Conservation (phyloP, 2,888 invertebrate species). For the Mayetiola destructor region DNA sequence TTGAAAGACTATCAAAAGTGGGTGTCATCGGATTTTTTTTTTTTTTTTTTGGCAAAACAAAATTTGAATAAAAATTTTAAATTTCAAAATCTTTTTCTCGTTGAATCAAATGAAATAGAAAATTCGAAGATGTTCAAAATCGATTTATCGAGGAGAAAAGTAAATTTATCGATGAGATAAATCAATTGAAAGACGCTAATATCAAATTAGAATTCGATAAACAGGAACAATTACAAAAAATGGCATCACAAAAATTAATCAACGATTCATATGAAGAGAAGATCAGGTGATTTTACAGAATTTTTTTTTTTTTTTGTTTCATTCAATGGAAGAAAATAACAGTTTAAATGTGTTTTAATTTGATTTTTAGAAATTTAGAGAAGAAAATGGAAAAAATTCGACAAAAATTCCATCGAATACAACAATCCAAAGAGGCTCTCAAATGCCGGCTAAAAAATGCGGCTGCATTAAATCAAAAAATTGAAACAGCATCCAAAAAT, state of each 20-base stretch:
- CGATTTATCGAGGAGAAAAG: conserved; percentile 55
- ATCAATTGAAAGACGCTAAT: conserved; percentile 17
- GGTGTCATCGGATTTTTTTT: too few relatives aligned
- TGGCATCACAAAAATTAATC: conserved; percentile 23
- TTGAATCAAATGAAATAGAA: conserved; percentile 37
- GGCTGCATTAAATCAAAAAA: conserved; percentile 30
- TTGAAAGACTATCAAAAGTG: conserved; percentile 60
- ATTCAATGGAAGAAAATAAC: not conserved
- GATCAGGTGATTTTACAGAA: conserved; percentile 17
- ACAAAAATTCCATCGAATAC: conserved; percentile 26
- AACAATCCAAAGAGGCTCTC: conserved; percentile 29
- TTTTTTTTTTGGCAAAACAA: not conserved
- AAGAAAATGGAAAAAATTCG: conserved; percentile 23
- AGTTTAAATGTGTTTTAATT: not conserved
- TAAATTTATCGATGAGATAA: conserved; percentile 36
- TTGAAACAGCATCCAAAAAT: conserved; percentile 22
- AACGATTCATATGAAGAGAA: conserved; percentile 21
- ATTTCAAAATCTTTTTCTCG: too few relatives aligned
- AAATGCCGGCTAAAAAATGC: conserved; percentile 31
- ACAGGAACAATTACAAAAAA: conserved; percentile 18
- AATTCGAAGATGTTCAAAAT: conserved; percentile 58
- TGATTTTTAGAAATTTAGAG: conserved; percentile 18
- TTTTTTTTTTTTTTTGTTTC: conserved; percentile 1
- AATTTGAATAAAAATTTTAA: not conserved
- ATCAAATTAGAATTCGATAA: conserved; percentile 17